Percentiles rank a stretch among this genome's conserved stretches.
These are phyloP conservation scores for Urophycis tenuis DNA, from an alignment of 2,797 vertebrate genomes.

Conservation along the genomic window DNA sequence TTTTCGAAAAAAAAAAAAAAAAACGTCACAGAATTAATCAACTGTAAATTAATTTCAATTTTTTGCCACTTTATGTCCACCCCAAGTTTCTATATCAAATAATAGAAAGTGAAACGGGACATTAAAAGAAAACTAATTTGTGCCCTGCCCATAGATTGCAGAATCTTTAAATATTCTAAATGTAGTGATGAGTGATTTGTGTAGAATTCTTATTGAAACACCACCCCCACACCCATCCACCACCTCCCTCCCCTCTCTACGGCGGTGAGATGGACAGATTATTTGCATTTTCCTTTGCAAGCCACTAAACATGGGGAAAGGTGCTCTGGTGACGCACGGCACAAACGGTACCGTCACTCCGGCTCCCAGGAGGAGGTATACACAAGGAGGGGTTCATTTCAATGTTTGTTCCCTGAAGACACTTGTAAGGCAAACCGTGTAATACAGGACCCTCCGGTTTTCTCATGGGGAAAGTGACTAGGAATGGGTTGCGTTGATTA, in stretches of 20 bases:
- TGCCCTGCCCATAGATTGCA: background rate
- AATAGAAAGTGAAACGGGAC: background rate
- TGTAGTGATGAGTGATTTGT: background rate
- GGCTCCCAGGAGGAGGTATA: background rate
- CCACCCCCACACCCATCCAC: background rate
- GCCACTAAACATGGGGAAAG: background rate
- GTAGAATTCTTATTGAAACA: background rate
- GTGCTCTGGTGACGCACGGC: background rate
- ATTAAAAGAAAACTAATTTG: background rate
- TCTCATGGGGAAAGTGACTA: background rate
- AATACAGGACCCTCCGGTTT: background rate
- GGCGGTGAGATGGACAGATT: background rate
- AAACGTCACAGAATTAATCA: constrained; percentile 42
- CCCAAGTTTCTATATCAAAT: background rate
- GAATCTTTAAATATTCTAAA: background rate
- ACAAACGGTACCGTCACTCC: background rate
- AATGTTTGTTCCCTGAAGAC: background rate
- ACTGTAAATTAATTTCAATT: constrained; percentile 32
- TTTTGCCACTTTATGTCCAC: constrained; percentile 34
- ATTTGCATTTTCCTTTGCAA: constrained; percentile 1
- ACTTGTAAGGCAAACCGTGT: background rate
- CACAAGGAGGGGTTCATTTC: background rate
- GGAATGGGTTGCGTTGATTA: background rate
- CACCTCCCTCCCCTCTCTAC: background rate
- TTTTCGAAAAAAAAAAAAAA: constrained; percentile 32